Base-by-base conservation (phyloP, 2,113 vertebrate species). In the Clarias gariepinus region DNA sequence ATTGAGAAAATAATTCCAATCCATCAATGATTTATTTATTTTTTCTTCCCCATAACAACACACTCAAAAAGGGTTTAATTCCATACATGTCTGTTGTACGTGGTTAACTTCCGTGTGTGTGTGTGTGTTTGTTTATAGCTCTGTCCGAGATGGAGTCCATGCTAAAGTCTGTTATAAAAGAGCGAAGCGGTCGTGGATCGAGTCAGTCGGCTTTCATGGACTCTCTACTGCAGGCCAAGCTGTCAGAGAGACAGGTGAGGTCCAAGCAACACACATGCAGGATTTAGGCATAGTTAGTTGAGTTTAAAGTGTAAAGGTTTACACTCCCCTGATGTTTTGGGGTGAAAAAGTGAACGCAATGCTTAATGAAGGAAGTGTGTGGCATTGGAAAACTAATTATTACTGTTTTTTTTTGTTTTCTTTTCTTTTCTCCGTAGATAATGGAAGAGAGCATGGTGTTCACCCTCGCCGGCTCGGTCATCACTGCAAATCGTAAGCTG, bases 381-480 rank as follows among this genome's bases (percentile, higher is more conserved):
- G 63, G n/a, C 25, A 13, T 66, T 28, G 12, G 60, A 3, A 63
- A 63, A 25, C 60, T 23, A 21, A 8, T 6, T 8, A 23, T 15
- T 57, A 16, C 4, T 16, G 15, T 3, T 28, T 28, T 66, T 28
- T 66, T 13, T 33, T 30, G 36, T 8, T 41, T 36, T 36, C 0
- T 36, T 36, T 73, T 23, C 71, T 77, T 90, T 90, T 23, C 52
- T 85, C 18, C 16, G 13, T 84, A 99, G 98, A 93, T 99, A 88
- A 93, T 98, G 92, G 98, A 99, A 93, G 97, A 99, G 91, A 96
- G 96, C 57, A 98, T 99, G 97, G 97, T 99, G 91, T 99, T 99
- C 93, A 97, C 96, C 84, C 90, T 99, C 92, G 96, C 97, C 21
- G 97, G 97, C 87, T 97, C 96, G 63, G 92, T 97, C 89, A 96